Evolutionary conservation across 2,797 vertebrate genomes (phyloP).

Genomic region (Benthosema pterotum): DNA sequence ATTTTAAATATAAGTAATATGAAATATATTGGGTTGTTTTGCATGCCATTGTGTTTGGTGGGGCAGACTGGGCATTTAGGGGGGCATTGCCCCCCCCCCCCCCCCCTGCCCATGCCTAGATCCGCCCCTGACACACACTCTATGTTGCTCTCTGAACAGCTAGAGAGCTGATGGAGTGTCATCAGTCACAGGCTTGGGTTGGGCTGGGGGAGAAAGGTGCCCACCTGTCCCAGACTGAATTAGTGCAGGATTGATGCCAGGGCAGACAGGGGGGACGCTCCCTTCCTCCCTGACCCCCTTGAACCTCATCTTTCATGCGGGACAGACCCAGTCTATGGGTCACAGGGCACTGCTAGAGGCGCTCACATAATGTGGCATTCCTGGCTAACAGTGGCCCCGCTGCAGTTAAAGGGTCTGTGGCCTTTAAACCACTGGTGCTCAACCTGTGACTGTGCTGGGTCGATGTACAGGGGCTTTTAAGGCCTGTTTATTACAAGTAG

Average conservation of each 20-base stretch:
- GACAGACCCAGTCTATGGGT: constrained; percentile 27
- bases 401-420: neutral
- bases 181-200: constrained; percentile 50
- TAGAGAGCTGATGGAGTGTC: constrained; percentile 22
- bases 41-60: no score
- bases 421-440: no score
- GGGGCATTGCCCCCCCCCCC: no score
- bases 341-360: constrained; percentile 12
- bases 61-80: no score
- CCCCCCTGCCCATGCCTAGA: no score
- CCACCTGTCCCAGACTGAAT: constrained; percentile 23
- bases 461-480: no score
- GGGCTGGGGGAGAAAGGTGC: constrained; percentile 10
- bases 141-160: constrained; percentile 13
- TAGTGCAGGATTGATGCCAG: constrained; percentile 23
- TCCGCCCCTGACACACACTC: no score
- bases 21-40: no score
- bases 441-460: no score
- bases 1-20: no score
- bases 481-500: no score
- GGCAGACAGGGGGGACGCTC: constrained; percentile 5
- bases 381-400: neutral
- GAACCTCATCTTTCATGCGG: constrained; percentile 38
- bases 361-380: constrained; percentile 6
- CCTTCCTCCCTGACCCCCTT: constrained; percentile 23